Evolutionary conservation across 2,888 invertebrate genomes (phyloP).

Genomic region (Cantharis rustica): DNA sequence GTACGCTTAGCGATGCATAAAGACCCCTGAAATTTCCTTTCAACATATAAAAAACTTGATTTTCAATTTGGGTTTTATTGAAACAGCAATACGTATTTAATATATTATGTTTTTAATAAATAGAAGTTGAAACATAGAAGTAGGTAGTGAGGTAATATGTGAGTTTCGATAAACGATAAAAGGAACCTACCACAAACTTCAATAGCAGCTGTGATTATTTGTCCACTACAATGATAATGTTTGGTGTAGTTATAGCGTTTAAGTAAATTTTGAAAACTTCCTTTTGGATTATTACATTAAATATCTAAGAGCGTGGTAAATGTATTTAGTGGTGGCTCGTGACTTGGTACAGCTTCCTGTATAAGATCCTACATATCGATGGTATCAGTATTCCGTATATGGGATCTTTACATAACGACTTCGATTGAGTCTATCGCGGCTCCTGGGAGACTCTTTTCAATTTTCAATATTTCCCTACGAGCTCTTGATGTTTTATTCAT

Average conservation of each 20-base stretch:
- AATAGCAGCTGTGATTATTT: not conserved
- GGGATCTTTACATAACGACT: constrained; percentile 52
- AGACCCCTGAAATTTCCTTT: constrained; percentile 30
- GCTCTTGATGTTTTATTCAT: constrained; percentile 60
- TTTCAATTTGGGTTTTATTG: constrained; percentile 12
- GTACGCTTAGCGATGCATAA: constrained; percentile 46
- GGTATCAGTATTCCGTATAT: constrained; percentile 48
- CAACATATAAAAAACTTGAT: constrained; percentile 17
- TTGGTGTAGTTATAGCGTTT: not conserved
- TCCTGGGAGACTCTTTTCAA: constrained; percentile 57
- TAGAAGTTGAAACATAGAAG: not conserved
- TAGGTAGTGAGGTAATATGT: not conserved
- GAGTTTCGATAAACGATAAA: not conserved
- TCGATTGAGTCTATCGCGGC: constrained; percentile 55
- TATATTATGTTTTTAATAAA: constrained; percentile 1
- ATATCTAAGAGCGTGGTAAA: constrained; percentile 8
- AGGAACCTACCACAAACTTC: not conserved
- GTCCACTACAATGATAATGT: not conserved
- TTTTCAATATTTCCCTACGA: constrained; percentile 58
- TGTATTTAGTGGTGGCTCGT: constrained; percentile 26
- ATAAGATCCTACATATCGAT: constrained; percentile 36
- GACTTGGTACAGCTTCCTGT: constrained; percentile 27
- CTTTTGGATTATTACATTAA: not conserved
- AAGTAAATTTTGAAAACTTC: not conserved
- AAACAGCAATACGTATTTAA: constrained; percentile 2